These are phyloP conservation scores for Physeter macrocephalus DNA, from an alignment of 2,113 vertebrate species.

Conservation along the genomic window DNA sequence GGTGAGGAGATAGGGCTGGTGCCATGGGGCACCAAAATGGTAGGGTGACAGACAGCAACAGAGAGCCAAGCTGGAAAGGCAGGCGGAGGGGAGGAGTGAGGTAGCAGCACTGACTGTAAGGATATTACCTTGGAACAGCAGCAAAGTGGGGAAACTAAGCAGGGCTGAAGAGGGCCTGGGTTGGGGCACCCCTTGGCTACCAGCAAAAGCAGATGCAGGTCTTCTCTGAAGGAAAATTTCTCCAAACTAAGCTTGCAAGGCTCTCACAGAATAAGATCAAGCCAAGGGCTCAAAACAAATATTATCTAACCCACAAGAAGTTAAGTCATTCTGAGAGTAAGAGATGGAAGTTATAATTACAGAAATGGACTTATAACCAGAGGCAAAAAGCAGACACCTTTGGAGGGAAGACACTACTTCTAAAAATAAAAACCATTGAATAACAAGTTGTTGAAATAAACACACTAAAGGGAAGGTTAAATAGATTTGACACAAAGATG, in stretches of 20 bases:
- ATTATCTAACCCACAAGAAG: neutral
- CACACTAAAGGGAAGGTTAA: neutral
- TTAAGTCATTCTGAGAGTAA: neutral
- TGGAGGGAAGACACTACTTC: neutral
- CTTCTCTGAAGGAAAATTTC: neutral
- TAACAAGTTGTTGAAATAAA: neutral
- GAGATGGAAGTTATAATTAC: neutral
- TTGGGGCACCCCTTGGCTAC: neutral
- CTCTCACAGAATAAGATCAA: neutral
- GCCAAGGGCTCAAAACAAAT: neutral
- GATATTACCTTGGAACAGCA: neutral
- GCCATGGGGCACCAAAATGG: rapidly evolving
- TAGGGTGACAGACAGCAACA: rapidly evolving
- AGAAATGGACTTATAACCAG: neutral
- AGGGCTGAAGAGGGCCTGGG: neutral
- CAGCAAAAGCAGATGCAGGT: neutral
- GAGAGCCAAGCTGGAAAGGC: neutral
- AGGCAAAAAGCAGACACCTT: neutral
- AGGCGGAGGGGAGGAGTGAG: rapidly evolving
- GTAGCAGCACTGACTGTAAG: neutral
- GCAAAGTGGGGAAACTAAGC: neutral
- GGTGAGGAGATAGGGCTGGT: neutral
- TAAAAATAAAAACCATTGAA: neutral
- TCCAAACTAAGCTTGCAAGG: neutral
- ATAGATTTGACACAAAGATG: neutral